These are phyloP conservation scores for Tauraco erythrolophus DNA, from an alignment of 2,113 vertebrate genomes.

Conservation along the genomic window DNA sequence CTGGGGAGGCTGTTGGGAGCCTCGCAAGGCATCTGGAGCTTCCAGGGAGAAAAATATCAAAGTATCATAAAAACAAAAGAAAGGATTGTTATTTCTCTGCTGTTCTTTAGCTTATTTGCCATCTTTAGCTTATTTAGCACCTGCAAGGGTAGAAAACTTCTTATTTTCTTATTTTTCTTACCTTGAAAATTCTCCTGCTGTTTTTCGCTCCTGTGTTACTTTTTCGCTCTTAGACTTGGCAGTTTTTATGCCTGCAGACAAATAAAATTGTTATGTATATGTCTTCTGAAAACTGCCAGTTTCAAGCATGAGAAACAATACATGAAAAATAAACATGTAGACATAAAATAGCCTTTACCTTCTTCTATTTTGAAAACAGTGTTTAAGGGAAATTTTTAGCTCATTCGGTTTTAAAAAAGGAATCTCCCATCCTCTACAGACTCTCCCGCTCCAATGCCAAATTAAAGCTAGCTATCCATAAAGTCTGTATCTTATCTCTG, in stretches of 20 bases:
- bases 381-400: not conserved
- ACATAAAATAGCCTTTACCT: not conserved
- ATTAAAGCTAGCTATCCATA: not conserved
- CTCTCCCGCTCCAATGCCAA: not conserved
- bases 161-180: not conserved
- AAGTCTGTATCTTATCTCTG: not conserved
- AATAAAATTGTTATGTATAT: not conserved
- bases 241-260: not conserved
- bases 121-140: not conserved
- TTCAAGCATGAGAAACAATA: not conserved
- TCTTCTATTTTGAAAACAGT: not conserved
- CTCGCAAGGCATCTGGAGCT: not conserved
- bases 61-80: not conserved
- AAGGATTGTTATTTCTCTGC: not conserved
- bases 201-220: not conserved
- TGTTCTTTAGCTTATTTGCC: not conserved
- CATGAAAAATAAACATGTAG: not conserved
- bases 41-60: not conserved
- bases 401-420: not conserved
- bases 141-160: not conserved
- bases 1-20: not conserved
- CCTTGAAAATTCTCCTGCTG: not conserved
- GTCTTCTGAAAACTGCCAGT: not conserved
- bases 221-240: not conserved
- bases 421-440: not conserved